phyloP scores from a whole-genome alignment of 2,888 invertebrate genomes.

The Hypercompe scribonia region DNA sequence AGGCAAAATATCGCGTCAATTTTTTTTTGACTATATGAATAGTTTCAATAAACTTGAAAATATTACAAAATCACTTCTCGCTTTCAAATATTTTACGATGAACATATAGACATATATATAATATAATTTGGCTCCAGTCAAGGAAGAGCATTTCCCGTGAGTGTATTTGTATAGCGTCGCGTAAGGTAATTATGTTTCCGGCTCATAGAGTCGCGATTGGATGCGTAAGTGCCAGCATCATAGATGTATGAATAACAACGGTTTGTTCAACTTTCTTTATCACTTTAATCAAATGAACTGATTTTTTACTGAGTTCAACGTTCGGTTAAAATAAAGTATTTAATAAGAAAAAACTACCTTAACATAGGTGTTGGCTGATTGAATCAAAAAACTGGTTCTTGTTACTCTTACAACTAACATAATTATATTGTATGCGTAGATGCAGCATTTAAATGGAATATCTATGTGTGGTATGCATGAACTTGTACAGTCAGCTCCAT shows the following conservation, averaged over 20 bases:
- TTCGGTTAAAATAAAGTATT: conserved; percentile 26
- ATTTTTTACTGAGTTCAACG: conserved; percentile 39
- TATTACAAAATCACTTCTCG: background rate
- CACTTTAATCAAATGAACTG: conserved; percentile 54
- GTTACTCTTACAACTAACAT: conserved; percentile 36
- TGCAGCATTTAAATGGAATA: conserved; percentile 27
- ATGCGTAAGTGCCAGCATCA: conserved; percentile 63
- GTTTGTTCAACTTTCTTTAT: conserved; percentile 52
- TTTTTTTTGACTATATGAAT: conserved; percentile 29
- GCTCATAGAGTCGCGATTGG: conserved; percentile 55
- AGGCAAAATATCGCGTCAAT: conserved; percentile 36
- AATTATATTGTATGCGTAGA: conserved; percentile 21
- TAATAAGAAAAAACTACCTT: conserved; percentile 27
- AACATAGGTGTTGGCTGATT: conserved; percentile 33
- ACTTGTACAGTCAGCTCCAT: conserved; percentile 18
- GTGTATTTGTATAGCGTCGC: conserved; percentile 20
- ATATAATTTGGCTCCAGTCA: background rate
- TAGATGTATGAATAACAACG: conserved; percentile 41
- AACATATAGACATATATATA: background rate
- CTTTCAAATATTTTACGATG: background rate
- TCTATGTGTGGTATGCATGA: conserved; percentile 21
- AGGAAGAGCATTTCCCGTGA: background rate
- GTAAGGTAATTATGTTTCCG: conserved; percentile 38
- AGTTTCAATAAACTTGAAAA: background rate
- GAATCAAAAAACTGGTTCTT: conserved; percentile 33